Evolutionary conservation across 2,888 invertebrate genomes (phyloP).

Genomic region (Monochamus alternatus): DNA sequence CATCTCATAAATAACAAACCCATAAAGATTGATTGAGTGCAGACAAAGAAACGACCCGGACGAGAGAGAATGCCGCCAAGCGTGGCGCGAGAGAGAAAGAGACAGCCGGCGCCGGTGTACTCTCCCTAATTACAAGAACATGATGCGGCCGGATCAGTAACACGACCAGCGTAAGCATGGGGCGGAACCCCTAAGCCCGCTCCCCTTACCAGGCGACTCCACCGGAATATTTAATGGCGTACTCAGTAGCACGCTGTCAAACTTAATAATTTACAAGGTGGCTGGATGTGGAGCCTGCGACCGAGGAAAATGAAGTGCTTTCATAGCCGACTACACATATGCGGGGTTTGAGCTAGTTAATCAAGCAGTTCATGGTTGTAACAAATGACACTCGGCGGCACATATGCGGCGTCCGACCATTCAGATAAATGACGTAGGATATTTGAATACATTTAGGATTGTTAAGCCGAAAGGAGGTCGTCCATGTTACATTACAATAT

Average conservation of each 20-base stretch:
- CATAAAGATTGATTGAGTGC: constrained; percentile 31
- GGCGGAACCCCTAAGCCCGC: constrained; percentile 6
- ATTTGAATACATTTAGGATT: constrained; percentile 26
- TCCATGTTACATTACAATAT: not conserved
- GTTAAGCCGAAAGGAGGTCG: not conserved
- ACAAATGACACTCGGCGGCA: constrained; percentile 35
- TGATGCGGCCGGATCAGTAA: constrained; percentile 37
- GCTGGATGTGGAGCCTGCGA: constrained; percentile 17
- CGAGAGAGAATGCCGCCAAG: not conserved
- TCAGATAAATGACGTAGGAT: constrained; percentile 27
- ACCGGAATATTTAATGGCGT: constrained; percentile 31
- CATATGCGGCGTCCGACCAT: constrained; percentile 21
- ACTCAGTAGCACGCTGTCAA: constrained; percentile 34
- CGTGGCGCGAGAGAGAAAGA: not conserved
- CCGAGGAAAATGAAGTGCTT: constrained; percentile 33
- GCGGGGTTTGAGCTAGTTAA: constrained; percentile 34
- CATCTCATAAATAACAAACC: constrained; percentile 31
- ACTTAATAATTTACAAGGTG: constrained; percentile 39
- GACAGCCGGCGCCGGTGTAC: constrained; percentile 24
- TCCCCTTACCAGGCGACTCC: constrained; percentile 16
- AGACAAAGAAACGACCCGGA: constrained; percentile 23
- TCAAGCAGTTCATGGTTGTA: constrained; percentile 34
- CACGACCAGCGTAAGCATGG: constrained; percentile 24
- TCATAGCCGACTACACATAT: constrained; percentile 27
- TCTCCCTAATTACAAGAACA: constrained; percentile 37